Percentiles rank a stretch among this genome's conserved stretches.
These are phyloP conservation scores for Haliclystus octoradiatus DNA, from an alignment of 30 jellyfish, hydroid and myxozoan species.

Conservation along the genomic window DNA sequence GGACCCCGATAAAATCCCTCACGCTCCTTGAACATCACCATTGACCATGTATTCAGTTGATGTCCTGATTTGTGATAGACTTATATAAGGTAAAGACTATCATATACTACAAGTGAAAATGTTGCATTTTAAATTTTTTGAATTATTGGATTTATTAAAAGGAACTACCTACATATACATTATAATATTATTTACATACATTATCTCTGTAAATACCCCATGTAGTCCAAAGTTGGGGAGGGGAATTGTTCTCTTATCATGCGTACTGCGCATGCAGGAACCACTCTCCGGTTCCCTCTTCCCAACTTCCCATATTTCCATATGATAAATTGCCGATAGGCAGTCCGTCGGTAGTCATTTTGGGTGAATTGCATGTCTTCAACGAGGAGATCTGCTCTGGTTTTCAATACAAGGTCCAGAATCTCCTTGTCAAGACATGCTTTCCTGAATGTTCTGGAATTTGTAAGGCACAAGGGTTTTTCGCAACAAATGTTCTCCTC, in stretches of 20 bases:
- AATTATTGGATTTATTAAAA: too few relatives aligned
- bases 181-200: too few relatives aligned
- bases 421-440: slow-evolving; percentile 12
- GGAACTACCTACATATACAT: too few relatives aligned
- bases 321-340: slow-evolving; percentile 14
- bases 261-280: slow-evolving; percentile 11
- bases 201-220: too few relatives aligned
- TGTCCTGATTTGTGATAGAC: too few relatives aligned
- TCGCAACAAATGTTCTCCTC: slow-evolving; percentile 14
- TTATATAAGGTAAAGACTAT: too few relatives aligned
- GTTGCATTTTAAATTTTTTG: too few relatives aligned
- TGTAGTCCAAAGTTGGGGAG: background rate
- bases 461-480: slow-evolving; percentile 1
- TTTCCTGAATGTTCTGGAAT: slow-evolving; percentile 5
- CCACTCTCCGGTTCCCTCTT: slow-evolving; percentile 12
- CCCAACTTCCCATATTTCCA: slow-evolving; percentile 20
- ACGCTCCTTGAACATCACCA: too few relatives aligned
- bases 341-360: slow-evolving; percentile 11
- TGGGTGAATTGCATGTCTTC: slow-evolving; percentile 6
- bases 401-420: background rate
- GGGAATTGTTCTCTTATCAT: slow-evolving; percentile 3
- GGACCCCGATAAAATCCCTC: too few relatives aligned
- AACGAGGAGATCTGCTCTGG: slow-evolving; percentile 21
- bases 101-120: too few relatives aligned
- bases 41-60: too few relatives aligned